phyloP scores from a whole-genome alignment of 1,140 invertebrate genomes.

The Pissodes strobi region DNA sequence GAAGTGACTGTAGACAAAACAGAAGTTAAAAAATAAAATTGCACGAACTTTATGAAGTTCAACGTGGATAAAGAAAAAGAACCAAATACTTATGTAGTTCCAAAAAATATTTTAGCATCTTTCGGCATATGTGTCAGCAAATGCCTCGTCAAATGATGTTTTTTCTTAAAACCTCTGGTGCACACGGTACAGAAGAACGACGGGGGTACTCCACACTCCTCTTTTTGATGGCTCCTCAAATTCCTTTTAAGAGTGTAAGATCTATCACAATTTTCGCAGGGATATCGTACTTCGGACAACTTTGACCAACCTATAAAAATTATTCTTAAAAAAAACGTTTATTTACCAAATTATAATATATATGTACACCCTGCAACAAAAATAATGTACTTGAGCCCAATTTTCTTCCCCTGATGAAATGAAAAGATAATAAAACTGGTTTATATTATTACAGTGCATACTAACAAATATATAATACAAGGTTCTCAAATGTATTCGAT shows the following conservation, averaged over 20 bases:
- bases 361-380: too few species aligned
- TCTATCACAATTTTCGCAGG: conserved; percentile 43
- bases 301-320: conserved; percentile 5
- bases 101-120: neutral
- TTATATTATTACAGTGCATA: too few species aligned
- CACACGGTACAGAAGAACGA: conserved; percentile 61
- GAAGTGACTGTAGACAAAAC: too few species aligned
- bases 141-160: conserved; percentile 58
- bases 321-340: neutral
- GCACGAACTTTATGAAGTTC: too few species aligned
- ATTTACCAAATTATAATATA: too few species aligned
- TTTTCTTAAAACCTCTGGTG: conserved; percentile 71
- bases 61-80: too few species aligned
- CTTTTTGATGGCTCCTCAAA: conserved; percentile 44
- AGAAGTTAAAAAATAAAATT: too few species aligned
- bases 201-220: conserved; percentile 45
- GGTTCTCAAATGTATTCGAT: too few species aligned
- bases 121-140: conserved; percentile 28
- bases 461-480: too few species aligned
- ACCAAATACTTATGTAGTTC: neutral
- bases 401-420: too few species aligned
- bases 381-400: too few species aligned
- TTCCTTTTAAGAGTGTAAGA: conserved; percentile 46
- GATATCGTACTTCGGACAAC: conserved; percentile 19
- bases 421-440: too few species aligned